Evolutionary conservation across 2,797 vertebrate genomes (phyloP), one percentile per base, ranked within the genome.

Genomic region (Hafferia zeledoni): DNA sequence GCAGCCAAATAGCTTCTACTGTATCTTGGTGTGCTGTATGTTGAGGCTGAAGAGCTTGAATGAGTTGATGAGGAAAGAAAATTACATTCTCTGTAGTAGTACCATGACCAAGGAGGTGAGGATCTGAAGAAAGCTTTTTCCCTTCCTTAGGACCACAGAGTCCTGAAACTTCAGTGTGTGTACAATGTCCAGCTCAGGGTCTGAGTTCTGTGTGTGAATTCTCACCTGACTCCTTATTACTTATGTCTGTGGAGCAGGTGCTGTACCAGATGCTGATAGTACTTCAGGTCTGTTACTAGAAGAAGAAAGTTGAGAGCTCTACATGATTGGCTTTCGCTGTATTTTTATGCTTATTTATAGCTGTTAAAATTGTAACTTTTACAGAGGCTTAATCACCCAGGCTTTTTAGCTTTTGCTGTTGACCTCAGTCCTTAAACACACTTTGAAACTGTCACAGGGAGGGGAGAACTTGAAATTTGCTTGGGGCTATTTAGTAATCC

Each of bases 211-310:
- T 46, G 9, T 79, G 74, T 71, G 43, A 79, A 11, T 60, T 81
- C 52, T 57, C 5, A 3, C 52, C 22, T 69, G 22, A 65, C 23
- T 70, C 64, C 11, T 47, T 72, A 4, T 28, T 71, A 10, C 7
- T 53, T 10, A 10, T 0, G 0, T 43, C 43, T 43, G 19, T 59
- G 76, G 31, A 49, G 22, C 2, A 6, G 25, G 50, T 85, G 46
- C 50, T 76, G 70, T 57, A 46, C 12, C 47, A 64, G 25, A 19
- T 78, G 2, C 0, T 86, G 43, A 28, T 47, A 15, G 17, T 82
- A 24, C 14, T 60, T 87, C 31, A 57, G 1, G n/a, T 41, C 28
- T 63, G 13, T 52, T 72, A 44, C 17, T 39, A 35, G 31, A 87
- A 70, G 10, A 37, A 63, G 18, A 31, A 24, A 7, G 18, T n/a